These are phyloP conservation scores for Taphrorychus bicolor DNA, from an alignment of 2,888 invertebrate species.

Conservation along the genomic window DNA sequence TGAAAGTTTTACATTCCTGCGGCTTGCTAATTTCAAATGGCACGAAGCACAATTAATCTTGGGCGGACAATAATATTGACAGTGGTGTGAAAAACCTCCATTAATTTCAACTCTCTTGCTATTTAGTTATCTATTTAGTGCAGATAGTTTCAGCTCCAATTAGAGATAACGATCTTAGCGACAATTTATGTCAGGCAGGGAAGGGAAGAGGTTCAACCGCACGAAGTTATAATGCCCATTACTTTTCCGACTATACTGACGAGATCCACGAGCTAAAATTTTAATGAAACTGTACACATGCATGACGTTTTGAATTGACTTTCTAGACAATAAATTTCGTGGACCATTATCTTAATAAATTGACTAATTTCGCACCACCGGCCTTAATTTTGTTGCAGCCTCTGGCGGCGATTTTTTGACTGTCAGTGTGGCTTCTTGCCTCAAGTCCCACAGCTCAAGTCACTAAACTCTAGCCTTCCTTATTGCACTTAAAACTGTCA, in stretches of 20 bases:
- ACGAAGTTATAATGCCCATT: slow-evolving; percentile 16
- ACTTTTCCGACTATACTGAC: slow-evolving; percentile 12
- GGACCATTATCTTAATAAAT: neutral
- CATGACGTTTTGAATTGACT: neutral
- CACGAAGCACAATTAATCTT: neutral
- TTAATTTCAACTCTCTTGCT: slow-evolving; percentile 11
- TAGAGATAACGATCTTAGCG: slow-evolving; percentile 18
- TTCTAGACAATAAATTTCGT: neutral
- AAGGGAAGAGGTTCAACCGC: slow-evolving; percentile 15
- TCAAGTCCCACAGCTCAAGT: neutral
- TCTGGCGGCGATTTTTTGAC: neutral
- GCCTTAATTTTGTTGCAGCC: neutral
- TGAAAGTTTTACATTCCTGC: neutral
- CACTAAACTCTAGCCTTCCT: neutral
- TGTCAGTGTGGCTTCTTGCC: neutral
- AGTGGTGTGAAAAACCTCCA: slow-evolving; percentile 3
- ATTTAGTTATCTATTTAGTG: slow-evolving; percentile 19
- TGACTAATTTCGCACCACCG: neutral
- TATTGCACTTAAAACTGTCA: neutral
- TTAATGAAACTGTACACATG: slow-evolving; percentile 7
- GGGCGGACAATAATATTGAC: neutral
- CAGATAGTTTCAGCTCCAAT: slow-evolving; percentile 17
- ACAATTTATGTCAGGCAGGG: slow-evolving; percentile 17
- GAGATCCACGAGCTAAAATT: slow-evolving; percentile 5
- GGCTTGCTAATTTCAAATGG: neutral